Evolutionary conservation across 2,888 invertebrate species (phyloP), one percentile per base, ranked within the genome.

Genomic region (Watsonalla cultraria): DNA sequence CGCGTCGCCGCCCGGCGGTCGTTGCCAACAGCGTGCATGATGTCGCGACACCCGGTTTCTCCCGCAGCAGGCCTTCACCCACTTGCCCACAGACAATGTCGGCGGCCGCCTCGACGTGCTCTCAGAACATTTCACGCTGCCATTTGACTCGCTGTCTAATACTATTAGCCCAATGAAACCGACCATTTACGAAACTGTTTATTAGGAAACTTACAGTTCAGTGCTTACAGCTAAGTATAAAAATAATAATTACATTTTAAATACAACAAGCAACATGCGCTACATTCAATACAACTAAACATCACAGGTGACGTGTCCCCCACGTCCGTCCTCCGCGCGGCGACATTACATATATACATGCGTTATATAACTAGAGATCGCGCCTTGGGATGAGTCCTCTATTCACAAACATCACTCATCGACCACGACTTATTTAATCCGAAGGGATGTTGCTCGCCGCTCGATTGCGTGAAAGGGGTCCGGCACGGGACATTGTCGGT

Each of bases 201-300:
- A 90, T 89, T 89, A 82, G 74, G 89, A 87, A 89, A 90, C 84
- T 81, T 83, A 85, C 64, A 74, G 55, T 68, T 76, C 68, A 74
- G 72, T 78, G 64, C 78, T 78, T 80, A 80, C 56, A 64, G 62
- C 81, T 86, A 85, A 78, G 78, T 89, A 88, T 80, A 89, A 89
- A 89, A 88, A 80, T 83, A 85, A 74, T 75, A 82, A 83, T 42
- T 11, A 42, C 42, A 72, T 61, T 66, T 24, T 59, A 71, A 67
- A 49, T 49, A 49, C 62, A 64, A 70, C 58, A 62, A 65, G 57
- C 54, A 54, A 69, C 70, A 64, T 59, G 64, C 62, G 60, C 62
- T 24, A 24, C 24, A 4, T 24, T 2, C 24, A 24, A 68, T 69
- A 78, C 64, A 76, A 78, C 78, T 83, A 84, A 73, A 73, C 70